phyloP scores from a whole-genome alignment of 2,888 invertebrate genomes.

The Drosophila lutescens region DNA sequence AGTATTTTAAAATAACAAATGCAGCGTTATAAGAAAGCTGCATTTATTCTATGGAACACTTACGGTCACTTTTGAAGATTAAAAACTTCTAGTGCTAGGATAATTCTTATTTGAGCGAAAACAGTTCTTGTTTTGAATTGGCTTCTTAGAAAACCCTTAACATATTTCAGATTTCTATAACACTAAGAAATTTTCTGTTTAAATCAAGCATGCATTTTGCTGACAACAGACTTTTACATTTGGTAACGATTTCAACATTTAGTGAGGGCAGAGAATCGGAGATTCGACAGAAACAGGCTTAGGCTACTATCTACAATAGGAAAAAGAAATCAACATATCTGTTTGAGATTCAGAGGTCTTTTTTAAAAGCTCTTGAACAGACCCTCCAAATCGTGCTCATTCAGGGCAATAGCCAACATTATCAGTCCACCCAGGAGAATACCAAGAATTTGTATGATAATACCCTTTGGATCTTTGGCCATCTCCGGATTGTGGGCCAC shows the following conservation, averaged over 20 bases:
- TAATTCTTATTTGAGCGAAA: not conserved
- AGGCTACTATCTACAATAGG: conserved; percentile 25
- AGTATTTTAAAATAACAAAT: not conserved
- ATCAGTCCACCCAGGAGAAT: conserved; percentile 89
- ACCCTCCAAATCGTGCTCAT: conserved; percentile 86
- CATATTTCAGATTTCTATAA: conserved; percentile 7
- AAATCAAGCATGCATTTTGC: not conserved
- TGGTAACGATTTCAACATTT: conserved; percentile 7
- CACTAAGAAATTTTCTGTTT: not conserved
- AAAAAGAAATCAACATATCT: not conserved
- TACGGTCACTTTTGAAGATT: not conserved
- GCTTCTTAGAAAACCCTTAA: not conserved
- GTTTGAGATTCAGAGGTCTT: conserved; percentile 3
- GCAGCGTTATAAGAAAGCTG: not conserved
- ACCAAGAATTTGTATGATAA: conserved; percentile 88
- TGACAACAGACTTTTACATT: conserved; percentile 18
- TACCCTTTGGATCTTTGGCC: conserved; percentile 85
- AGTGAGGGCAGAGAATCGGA: conserved; percentile 14
- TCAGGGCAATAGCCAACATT: conserved; percentile 90
- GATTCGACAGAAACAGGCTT: conserved; percentile 14
- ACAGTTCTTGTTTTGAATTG: not conserved
- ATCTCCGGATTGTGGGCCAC: conserved; percentile 85
- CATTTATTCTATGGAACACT: conserved; percentile 8
- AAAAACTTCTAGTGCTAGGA: not conserved
- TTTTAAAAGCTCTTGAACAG: conserved; percentile 47